Evolutionary conservation across 2,113 vertebrate species (phyloP), one percentile per base, ranked within the genome.

Genomic region (Hepsetus odoe): DNA sequence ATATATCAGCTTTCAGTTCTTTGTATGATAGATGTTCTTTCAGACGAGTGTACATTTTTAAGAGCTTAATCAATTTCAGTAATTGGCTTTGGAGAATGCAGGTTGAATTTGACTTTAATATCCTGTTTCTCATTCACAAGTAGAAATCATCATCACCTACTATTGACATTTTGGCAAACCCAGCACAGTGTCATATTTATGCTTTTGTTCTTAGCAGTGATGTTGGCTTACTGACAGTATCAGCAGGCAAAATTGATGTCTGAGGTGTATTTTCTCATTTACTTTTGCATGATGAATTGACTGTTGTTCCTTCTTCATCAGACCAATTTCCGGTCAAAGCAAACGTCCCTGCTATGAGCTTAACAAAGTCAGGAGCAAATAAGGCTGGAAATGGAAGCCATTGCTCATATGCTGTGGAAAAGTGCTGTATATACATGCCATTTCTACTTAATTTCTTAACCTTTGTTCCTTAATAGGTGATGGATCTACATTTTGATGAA

Each of bases 1-100:
- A 40, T 70, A 80, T 26, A 71, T 75, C 72, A 79, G 67, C 38
- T 16, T 35, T 73, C 46, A 67, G 64, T 58, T 67, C 73, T 76
- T 62, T 33, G 24, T 30, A 4, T 83, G 74, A 76, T 68, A 58
- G 56, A 70, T 62, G 71, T 58, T 59, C 49, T 56, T 77, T 68
- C 61, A 77, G 69, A 83, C 46, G 24, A 69, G 42, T 49, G n/a
- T 49, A 32, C 32, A 38, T 5, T 40, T 76, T 74, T 64, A 55
- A 70, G 53, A 77, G 20, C 69, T 78, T 55, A 46, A 77, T 74
- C 76, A 74, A 35, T 67, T 59, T 67, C 20, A 28, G 66, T 67
- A 61, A 82, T 35, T 32, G 58, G 13, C 28, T 55, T 51, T 59
- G 30, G 26, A 64, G 51, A 56, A 46, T 65, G 62, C 68, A 75